phyloP scores from a whole-genome alignment of 2,113 vertebrate species.

The Engraulis encrasicolus region DNA sequence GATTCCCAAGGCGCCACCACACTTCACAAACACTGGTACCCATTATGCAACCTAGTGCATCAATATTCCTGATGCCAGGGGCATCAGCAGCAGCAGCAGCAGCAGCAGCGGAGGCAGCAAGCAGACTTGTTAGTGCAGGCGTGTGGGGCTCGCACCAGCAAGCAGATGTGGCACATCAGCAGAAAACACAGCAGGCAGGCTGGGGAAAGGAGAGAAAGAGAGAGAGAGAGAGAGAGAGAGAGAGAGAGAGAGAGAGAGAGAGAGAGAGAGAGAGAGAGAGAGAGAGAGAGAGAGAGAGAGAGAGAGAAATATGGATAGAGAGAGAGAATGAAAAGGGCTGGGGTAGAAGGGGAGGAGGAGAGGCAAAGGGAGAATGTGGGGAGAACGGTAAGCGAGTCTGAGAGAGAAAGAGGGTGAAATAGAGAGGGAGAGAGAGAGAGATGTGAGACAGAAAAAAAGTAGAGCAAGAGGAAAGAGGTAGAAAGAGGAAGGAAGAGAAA shows the following conservation, averaged over 20 bases:
- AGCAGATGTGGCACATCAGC: conserved; percentile 41
- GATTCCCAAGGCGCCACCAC: not conserved
- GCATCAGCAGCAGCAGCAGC: not conserved
- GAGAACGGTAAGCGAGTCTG: not conserved
- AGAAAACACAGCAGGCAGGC: conserved; percentile 26
- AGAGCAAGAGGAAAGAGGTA: not conserved
- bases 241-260: conserved; percentile 17
- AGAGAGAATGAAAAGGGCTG: not conserved
- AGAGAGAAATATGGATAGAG: conserved; percentile 18
- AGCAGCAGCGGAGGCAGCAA: not conserved
- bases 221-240: conserved; percentile 29
- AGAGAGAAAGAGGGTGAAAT: not conserved
- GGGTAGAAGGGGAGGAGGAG: not conserved
- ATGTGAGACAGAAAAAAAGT: not conserved
- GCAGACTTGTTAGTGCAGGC: conserved; percentile 29
- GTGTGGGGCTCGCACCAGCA: conserved; percentile 22
- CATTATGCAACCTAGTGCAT: conserved; percentile 28
- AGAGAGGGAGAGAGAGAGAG: not conserved
- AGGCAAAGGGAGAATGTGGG: not conserved
- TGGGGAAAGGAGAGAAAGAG: conserved; percentile 1
- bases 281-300: conserved; percentile 25
- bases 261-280: conserved; percentile 24
- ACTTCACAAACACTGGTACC: conserved; percentile 29
- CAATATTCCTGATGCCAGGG: conserved; percentile 20
- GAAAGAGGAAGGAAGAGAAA: not conserved